Evolutionary conservation across 2,113 vertebrate species (phyloP), one percentile per base, ranked within the genome.

Genomic region (Ciconia stormi): DNA sequence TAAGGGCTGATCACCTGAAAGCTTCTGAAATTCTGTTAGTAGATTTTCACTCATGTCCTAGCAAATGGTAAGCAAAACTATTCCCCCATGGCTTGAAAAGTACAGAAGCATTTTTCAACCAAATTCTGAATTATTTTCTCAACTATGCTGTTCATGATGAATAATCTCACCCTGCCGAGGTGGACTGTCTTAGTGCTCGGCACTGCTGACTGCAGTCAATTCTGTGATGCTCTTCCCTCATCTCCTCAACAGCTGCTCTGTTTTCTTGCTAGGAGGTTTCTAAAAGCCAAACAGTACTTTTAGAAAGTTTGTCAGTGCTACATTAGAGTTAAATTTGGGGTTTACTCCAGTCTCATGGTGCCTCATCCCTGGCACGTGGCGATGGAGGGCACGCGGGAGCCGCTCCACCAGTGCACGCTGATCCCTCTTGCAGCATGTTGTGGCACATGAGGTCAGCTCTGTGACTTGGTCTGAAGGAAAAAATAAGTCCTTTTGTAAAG

Each of bases 361-460:
- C 40, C 79, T 82, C 0, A 0, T 63, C 22, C n/a, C 40, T 52
- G 25, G 59, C 40, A 34, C 23, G 20, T 9, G 42, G 50, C 3
- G 4, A 38, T 55, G 36, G 19, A 50, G 40, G 27, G 14, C 55
- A n/a, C 42, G 42, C 9, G 7, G 52, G 58, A 77, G 34, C 52
- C 2, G 2, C 42, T 80, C 62, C 3, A 1, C 46, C 47, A 62
- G n/a, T 26, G 3, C 0, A 0, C 4, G 13, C 53, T 0, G 0
- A 13, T 89, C 32, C 66, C 27, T 3, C 25, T 55, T 7, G n/a
- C 65, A 22, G 59, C 2, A 2, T 4, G 0, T 27, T 0, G 0
- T 34, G n/a, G 42, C 65, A 50, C 25, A 7, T 1, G 0, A 46
- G 27, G 26, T 73, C 44, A 50, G 44, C 21, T 49, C 61, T 59